Percentiles rank a stretch among this genome's conserved stretches.
phyloP scores from a whole-genome alignment of 2,797 vertebrate species.

The Sphaeramia orbicularis region DNA sequence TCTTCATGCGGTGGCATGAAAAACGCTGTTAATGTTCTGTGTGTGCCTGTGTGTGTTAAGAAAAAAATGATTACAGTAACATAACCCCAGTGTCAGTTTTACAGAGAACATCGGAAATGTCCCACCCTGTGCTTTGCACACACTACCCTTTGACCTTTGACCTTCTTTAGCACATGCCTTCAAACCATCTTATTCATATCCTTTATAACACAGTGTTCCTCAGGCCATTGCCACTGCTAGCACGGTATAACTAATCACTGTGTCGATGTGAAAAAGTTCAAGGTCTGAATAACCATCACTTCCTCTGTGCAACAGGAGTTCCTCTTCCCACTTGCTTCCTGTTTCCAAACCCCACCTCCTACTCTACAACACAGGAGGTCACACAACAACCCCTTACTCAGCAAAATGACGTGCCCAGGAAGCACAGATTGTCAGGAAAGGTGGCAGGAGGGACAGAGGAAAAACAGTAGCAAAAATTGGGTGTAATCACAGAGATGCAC shows the following conservation, averaged over 20 bases:
- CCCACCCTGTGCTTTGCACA: slow-evolving; percentile 56
- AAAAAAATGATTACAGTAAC: slow-evolving; percentile 72
- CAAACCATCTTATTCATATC: slow-evolving; percentile 37
- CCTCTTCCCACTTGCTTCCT: slow-evolving; percentile 59
- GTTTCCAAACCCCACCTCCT: slow-evolving; percentile 41
- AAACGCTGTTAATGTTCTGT: slow-evolving; percentile 62
- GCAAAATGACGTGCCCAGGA: slow-evolving; percentile 53
- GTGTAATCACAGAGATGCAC: slow-evolving; percentile 27
- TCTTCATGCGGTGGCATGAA: slow-evolving; percentile 64
- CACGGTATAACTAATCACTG: background rate
- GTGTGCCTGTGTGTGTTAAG: slow-evolving; percentile 35
- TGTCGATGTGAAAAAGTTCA: slow-evolving; percentile 64
- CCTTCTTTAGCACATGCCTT: slow-evolving; percentile 21
- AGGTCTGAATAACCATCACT: slow-evolving; percentile 55
- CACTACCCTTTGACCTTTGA: slow-evolving; percentile 39
- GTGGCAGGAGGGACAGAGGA: slow-evolving; percentile 35
- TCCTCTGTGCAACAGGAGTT: slow-evolving; percentile 49
- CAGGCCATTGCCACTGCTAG: slow-evolving; percentile 23
- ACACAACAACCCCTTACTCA: slow-evolving; percentile 51
- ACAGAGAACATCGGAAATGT: slow-evolving; percentile 71
- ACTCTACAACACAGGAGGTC: slow-evolving; percentile 50
- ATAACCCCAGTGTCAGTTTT: slow-evolving; percentile 55
- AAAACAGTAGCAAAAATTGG: slow-evolving; percentile 50
- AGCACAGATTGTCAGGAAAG: slow-evolving; percentile 48
- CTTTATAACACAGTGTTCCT: slow-evolving; percentile 22